A percentile compares a stretch with the other conserved stretches of the same genome.
phyloP scores from a whole-genome alignment of 2,797 vertebrate genomes.

The Xenops minutus region DNA sequence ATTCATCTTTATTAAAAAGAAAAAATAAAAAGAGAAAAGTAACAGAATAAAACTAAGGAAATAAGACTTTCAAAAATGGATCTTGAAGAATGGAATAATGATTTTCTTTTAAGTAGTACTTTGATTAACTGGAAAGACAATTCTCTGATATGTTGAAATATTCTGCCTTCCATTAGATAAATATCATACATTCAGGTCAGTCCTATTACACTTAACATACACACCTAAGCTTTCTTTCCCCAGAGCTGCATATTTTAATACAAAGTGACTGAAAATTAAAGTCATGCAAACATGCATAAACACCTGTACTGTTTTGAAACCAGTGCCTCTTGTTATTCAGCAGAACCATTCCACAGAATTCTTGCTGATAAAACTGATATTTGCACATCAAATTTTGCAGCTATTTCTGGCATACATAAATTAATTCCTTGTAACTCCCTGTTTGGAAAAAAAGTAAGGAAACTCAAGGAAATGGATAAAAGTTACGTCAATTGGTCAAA shows the following conservation, averaged over 20 bases:
- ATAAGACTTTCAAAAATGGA: constrained; percentile 31
- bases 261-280: neutral
- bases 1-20: constrained; percentile 32
- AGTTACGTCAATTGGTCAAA: neutral
- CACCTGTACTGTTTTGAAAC: neutral
- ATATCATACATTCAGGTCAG: neutral
- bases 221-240: neutral
- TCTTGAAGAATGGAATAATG: neutral
- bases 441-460: neutral
- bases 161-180: neutral
- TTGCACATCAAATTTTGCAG: neutral
- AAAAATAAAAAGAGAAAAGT: constrained; percentile 43
- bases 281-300: neutral
- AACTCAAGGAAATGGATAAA: neutral
- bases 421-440: neutral
- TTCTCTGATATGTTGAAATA: neutral
- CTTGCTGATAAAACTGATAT: neutral
- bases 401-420: neutral
- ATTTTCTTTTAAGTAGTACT: neutral
- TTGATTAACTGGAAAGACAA: neutral
- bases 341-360: neutral
- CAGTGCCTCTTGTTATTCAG: neutral
- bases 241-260: neutral
- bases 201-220: neutral
- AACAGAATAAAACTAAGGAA: constrained; percentile 36